A percentile compares a stretch with the other conserved stretches of the same genome.
phyloP scores from a whole-genome alignment of 2,113 vertebrate species.

The Pseudopipra pipra region DNA sequence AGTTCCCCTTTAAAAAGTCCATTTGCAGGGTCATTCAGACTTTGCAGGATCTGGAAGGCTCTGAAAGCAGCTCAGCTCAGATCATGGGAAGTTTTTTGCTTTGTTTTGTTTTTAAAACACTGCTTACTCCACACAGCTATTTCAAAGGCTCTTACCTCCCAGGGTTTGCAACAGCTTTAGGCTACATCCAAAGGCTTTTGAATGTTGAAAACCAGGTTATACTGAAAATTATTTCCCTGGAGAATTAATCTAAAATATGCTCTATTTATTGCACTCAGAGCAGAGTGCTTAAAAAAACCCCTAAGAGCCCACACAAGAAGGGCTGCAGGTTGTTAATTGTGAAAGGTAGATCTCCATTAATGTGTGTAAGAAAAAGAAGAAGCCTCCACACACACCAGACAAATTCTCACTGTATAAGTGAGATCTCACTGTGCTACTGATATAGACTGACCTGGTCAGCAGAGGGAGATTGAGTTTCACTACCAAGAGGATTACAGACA shows the following conservation, averaged over 20 bases:
- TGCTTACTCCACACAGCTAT: not conserved
- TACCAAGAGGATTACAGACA: not conserved
- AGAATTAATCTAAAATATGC: not conserved
- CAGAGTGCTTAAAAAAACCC: not conserved
- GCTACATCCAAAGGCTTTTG: not conserved
- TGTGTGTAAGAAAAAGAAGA: not conserved
- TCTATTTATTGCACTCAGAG: constrained; percentile 6
- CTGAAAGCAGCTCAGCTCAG: not conserved
- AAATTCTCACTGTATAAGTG: not conserved
- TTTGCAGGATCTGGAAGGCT: not conserved
- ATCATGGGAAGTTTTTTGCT: not conserved
- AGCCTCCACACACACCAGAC: not conserved
- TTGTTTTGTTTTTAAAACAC: not conserved
- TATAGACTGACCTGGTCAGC: not conserved
- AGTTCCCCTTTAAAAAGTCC: not conserved
- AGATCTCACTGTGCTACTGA: not conserved
- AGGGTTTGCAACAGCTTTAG: not conserved
- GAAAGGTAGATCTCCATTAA: not conserved
- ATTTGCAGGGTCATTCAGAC: not conserved
- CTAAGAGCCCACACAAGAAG: not conserved
- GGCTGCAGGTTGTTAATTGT: not conserved
- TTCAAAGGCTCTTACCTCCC: not conserved
- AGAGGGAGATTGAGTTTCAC: not conserved
- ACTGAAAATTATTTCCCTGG: not conserved
- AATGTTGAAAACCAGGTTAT: not conserved